Conservation (phyloP, 2,113 vertebrate genomes). For the Mastomys natalensis region DNA sequence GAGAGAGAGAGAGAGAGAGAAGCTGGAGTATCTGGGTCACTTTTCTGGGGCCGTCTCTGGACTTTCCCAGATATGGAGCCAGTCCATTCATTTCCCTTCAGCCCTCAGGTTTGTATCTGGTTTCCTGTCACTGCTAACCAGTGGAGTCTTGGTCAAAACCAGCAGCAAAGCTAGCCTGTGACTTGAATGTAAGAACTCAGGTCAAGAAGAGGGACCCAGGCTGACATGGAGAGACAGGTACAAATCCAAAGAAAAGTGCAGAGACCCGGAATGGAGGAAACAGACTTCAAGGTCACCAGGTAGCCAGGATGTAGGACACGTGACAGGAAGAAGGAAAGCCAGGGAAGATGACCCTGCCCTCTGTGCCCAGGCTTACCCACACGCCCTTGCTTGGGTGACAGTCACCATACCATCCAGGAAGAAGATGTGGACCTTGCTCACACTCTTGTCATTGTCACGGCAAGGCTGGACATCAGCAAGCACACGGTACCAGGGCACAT, state of each 20-base stretch:
- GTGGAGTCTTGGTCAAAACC: background rate
- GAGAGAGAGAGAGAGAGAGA: too few species aligned
- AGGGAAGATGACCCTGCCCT: background rate
- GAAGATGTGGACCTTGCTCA: conserved; percentile 71
- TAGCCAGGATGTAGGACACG: background rate
- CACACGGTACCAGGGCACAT: conserved; percentile 77
- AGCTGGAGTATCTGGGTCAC: background rate
- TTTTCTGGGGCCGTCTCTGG: background rate
- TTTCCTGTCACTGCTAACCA: conserved; percentile 16
- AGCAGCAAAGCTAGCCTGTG: background rate
- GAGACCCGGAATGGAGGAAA: conserved; percentile 3
- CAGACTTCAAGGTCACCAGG: background rate
- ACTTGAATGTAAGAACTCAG: background rate
- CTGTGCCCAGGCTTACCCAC: conserved; percentile 78
- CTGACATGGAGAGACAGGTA: conserved; percentile 2
- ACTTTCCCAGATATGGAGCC: background rate
- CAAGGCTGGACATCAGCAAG: conserved; percentile 74
- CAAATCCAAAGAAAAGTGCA: background rate
- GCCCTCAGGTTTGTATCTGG: background rate
- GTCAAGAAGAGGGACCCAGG: background rate
- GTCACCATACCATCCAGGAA: conserved; percentile 66
- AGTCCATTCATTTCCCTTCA: conserved; percentile 4
- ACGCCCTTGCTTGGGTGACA: conserved; percentile 50
- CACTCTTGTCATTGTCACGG: accelerated
- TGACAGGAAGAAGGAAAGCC: background rate